Evolutionary conservation across 2,797 vertebrate species (phyloP), one percentile per base, ranked within the genome.

Genomic region (Amniataba percoides): DNA sequence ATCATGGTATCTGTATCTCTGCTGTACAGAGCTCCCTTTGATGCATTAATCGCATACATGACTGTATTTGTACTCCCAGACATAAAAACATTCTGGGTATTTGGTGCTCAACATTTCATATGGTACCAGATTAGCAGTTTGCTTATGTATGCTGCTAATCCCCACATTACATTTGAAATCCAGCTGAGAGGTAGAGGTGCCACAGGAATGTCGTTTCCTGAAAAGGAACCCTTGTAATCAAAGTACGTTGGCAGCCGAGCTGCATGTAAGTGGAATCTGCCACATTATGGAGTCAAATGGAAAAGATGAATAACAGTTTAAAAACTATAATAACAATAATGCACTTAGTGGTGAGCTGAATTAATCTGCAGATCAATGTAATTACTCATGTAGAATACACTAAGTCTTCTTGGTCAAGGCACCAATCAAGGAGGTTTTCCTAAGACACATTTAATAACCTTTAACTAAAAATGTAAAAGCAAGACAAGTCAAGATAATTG

Each of bases 21-120:
- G 80, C 61, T 59, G 74, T 73, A 95, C 85, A 89, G 65, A 78
- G 83, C 79, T 83, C 60, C 66, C 72, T 91, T 89, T 93, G 86
- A 88, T 80, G 75, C 59, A 79, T 42, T 92, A 91, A 90, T 87
- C 79, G 52, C 74, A 85, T 84, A 80, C 74, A 81, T 25, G 68
- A 84, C 80, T 45, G 74, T 13, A 72, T 84, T 89, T 84, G 58
- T 68, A 78, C 78, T 82, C 45, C 58, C 78, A 89, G 86, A 91
- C 81, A 82, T 61, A 80, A 19, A 88, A 86, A 86, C 36, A 86
- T 85, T 84, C 77, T 56, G 64, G 67, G 79, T 46, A 90, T 88
- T 84, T 71, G 27, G 64, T 62, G 2, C 68, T 87, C 34, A 84
- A 76, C 71, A 86, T 85, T 88, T 82, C 69, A 46, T 51, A 80